Evolutionary conservation across 2,888 invertebrate species (phyloP).

Genomic region (Metallyticus violacea): DNA sequence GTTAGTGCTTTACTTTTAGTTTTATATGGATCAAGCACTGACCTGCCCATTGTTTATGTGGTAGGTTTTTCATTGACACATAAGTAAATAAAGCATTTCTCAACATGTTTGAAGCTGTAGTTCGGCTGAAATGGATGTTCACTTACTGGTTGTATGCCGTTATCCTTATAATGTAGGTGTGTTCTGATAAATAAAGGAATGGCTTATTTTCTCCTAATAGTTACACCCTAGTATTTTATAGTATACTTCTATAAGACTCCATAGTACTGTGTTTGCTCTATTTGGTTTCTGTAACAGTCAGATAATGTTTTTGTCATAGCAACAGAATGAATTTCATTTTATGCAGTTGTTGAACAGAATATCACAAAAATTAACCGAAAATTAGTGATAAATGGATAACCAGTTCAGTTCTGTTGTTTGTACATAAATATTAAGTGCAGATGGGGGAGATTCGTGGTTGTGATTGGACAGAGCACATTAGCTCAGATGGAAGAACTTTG

Average conservation of each 20-base stretch:
- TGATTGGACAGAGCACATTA: no score
- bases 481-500: no score
- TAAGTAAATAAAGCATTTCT: not conserved
- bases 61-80: not conserved
- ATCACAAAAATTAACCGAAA: no score
- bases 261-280: not conserved
- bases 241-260: no score
- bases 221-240: not conserved
- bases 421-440: no score
- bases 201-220: not conserved
- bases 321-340: no score
- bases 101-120: not conserved
- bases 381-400: no score
- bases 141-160: not conserved
- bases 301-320: no score
- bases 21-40: conserved; percentile 12
- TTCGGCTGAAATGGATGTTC: not conserved
- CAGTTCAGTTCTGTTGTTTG: no score
- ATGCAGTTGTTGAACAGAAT: not conserved
- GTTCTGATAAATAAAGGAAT: not conserved
- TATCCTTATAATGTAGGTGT: no score
- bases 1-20: conserved; percentile 46
- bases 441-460: no score
- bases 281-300: no score
- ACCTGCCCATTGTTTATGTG: not conserved